These are phyloP conservation scores for Manis javanica DNA, from an alignment of 2,797 vertebrate genomes.

Conservation along the genomic window DNA sequence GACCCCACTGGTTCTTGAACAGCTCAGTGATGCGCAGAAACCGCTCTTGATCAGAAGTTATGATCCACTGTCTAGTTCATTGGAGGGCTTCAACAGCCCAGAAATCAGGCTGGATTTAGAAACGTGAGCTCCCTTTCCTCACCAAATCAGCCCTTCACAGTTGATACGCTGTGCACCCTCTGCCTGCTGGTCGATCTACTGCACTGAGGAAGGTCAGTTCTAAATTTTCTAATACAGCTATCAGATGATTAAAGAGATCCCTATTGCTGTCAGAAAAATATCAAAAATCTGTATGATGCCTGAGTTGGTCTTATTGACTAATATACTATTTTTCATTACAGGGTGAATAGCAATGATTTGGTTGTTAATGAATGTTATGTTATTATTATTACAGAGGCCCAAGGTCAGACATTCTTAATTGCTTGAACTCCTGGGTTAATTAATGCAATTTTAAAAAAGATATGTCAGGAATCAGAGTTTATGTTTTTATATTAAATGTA, in stretches of 20 bases:
- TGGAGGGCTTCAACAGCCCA: neutral
- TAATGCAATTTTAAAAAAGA: conserved; percentile 64
- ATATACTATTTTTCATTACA: neutral
- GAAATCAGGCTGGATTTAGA: conserved; percentile 4
- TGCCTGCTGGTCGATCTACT: neutral
- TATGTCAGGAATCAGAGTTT: conserved; percentile 31
- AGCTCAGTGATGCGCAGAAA: neutral
- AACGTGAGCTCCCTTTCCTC: neutral
- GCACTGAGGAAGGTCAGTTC: neutral
- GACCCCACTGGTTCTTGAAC: neutral
- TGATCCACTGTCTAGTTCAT: neutral
- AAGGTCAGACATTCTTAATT: conserved; percentile 61
- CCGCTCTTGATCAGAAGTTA: neutral
- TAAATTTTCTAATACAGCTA: conserved; percentile 54
- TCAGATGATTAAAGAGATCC: conserved; percentile 35
- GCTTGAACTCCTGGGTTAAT: conserved; percentile 59
- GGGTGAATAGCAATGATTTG: conserved; percentile 32
- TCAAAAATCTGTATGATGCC: conserved; percentile 11
- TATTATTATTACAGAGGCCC: conserved; percentile 54
- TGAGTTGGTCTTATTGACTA: neutral
- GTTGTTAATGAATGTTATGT: conserved; percentile 51
- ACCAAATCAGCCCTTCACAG: neutral
- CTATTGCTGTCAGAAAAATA: conserved; percentile 10
- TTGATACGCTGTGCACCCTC: neutral
- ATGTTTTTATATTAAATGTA: conserved; percentile 64